phyloP scores from a whole-genome alignment of 2,797 vertebrate genomes.

The Lycodopsis pacificus region DNA sequence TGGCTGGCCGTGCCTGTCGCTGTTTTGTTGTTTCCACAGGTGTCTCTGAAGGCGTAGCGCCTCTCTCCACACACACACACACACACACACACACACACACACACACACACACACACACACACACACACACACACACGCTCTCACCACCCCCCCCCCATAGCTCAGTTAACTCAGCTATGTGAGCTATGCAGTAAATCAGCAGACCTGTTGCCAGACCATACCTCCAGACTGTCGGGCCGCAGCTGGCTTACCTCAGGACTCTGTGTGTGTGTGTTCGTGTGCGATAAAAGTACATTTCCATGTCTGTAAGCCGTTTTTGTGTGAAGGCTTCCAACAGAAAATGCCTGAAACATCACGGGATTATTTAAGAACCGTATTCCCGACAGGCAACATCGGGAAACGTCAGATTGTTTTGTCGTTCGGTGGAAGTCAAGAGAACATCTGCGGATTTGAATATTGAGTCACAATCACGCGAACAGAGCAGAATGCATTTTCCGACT shows the following conservation, averaged over 20 bases:
- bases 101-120: neutral
- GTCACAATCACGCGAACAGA: slow-evolving; percentile 18
- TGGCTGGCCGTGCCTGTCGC: slow-evolving; percentile 22
- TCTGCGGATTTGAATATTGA: slow-evolving; percentile 49
- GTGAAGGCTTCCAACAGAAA: neutral
- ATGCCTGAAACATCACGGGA: slow-evolving; percentile 18
- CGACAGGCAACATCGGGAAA: slow-evolving; percentile 1
- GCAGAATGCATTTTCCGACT: slow-evolving; percentile 18
- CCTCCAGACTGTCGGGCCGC: slow-evolving; percentile 49
- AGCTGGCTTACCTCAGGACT: slow-evolving; percentile 52
- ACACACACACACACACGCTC: neutral
- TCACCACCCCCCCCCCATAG: neutral
- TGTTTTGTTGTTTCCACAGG: slow-evolving; percentile 61
- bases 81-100: slow-evolving; percentile 4
- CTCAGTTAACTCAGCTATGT: slow-evolving; percentile 58
- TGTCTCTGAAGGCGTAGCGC: slow-evolving; percentile 49
- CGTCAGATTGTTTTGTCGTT: neutral
- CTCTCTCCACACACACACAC: neutral
- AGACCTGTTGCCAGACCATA: slow-evolving; percentile 53
- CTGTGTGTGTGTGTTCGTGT: neutral
- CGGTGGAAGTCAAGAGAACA: slow-evolving; percentile 14
- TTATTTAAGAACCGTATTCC: neutral
- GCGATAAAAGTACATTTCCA: slow-evolving; percentile 25
- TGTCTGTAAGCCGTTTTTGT: slow-evolving; percentile 6
- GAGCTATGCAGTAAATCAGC: slow-evolving; percentile 70